phyloP scores from a whole-genome alignment of 2,113 vertebrate genomes.

The Triplophysa tibetana region DNA sequence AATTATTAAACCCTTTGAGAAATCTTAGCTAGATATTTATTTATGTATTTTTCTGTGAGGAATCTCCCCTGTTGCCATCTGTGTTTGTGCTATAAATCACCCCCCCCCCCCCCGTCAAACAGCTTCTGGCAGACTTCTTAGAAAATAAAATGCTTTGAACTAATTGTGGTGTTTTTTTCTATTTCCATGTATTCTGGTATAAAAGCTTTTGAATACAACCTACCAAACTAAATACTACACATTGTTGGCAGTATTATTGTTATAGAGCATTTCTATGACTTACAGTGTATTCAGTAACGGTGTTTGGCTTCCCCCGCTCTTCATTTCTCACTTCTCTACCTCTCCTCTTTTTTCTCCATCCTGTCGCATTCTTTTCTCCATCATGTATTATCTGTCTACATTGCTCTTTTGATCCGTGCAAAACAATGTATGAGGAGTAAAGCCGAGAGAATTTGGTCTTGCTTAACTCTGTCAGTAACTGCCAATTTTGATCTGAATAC shows the following conservation, averaged over 20 bases:
- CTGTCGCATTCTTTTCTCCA: neutral
- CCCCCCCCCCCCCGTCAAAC: slow-evolving; percentile 35
- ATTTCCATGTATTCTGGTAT: neutral
- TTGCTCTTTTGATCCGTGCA: neutral
- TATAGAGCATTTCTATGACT: neutral
- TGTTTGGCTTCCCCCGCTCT: slow-evolving; percentile 26
- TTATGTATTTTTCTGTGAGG: slow-evolving; percentile 15
- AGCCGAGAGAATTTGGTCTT: neutral
- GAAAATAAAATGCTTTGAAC: slow-evolving; percentile 6
- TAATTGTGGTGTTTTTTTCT: slow-evolving; percentile 2
- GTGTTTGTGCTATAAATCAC: slow-evolving; percentile 1
- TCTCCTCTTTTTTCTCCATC: neutral
- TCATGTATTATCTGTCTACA: slow-evolving; percentile 5
- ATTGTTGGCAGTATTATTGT: neutral
- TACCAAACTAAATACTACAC: neutral
- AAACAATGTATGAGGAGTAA: neutral
- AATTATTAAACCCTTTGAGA: no score
- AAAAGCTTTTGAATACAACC: neutral
- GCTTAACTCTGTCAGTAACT: neutral
- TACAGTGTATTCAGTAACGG: neutral
- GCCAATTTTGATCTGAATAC: neutral
- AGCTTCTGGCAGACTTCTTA: slow-evolving; percentile 52
- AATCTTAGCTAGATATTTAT: neutral
- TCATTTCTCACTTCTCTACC: slow-evolving; percentile 27
- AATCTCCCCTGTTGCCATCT: slow-evolving; percentile 2